Evolutionary conservation across 2,888 invertebrate species (phyloP), one percentile per base, ranked within the genome.

Genomic region (Hirtodrosophila trivittata): DNA sequence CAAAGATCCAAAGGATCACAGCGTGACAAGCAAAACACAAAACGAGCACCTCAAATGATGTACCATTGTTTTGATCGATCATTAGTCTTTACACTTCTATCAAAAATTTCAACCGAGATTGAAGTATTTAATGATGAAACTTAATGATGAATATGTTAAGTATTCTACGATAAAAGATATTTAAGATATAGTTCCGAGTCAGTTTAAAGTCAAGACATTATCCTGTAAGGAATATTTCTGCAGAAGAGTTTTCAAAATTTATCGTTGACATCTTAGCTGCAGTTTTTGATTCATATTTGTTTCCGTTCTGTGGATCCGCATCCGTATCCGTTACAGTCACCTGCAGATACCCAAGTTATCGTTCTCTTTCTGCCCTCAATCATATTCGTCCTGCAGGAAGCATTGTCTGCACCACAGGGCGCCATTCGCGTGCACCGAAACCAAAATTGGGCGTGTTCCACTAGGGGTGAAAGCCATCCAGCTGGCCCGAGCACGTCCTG

Each of bases 341-440:
- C 47, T 56, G 41, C 39, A 26, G 10, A 13, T 38, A 26, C 28
- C 13, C 12, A 39, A 21, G 13, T 30, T 57, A 42, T 51, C 43
- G 21, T 54, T 13, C 37, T 43, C 52, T 18, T 25, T n/a, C n/a
- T n/a, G n/a, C n/a, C n/a, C n/a, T n/a, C 46, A 55, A 38, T 30
- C 46, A 38, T 6, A 28, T 39, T 30, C 18, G 33, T 39, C 10
- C 13, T 42, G 60, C 45, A 30, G 16, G 8, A 12, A n/a, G 21
- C 37, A 46, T 21, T 21, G 47, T 10, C 33, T 35, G 51, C 33
- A 16, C 10, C 13, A 26, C 30, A 46, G 64, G 38, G 14, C 65
- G 55, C 66, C 50, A 66, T 67, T 67, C 66, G 66, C 66, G 66
- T 67, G 66, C 66, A 67, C 26, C 33, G 65, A 21, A 13, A 13